Evolutionary conservation across 2,888 invertebrate species (phyloP), one percentile per base, ranked within the genome.

Genomic region (Dynastes maya): DNA sequence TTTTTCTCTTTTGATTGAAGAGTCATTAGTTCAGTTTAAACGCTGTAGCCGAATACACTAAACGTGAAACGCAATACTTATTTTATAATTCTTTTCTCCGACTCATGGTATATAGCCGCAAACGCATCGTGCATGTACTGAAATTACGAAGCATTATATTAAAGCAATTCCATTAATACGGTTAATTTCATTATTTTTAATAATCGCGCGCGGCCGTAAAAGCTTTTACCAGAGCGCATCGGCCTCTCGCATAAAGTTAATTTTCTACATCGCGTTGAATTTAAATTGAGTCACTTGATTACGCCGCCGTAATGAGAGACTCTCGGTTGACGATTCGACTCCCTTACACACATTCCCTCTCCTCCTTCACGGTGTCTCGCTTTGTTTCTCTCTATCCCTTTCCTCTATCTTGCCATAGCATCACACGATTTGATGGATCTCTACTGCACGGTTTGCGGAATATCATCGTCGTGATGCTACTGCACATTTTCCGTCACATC

Each of bases 231-330:
- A 9, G 13, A n/a, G 55, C 71, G 40, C 58, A 72, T 72, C 58
- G 51, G 40, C 61, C 40, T 45, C 40, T 45, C 61, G 11, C 61
- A 45, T 72, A 72, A 58, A 58, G 72, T 72, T 72, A 72, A 72
- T 72, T 72, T 72, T 27, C 72, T 71, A 72, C 72, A 72, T 72
- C 9, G 72, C 72, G 61, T 61, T 72, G 72, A 72, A 72, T 72
- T 72, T 72, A 72, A 72, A 72, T 72, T 61, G 72, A 72, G 71
- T 71, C 71, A 71, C 71, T 71, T 71, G 71, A 71, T 71, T 71
- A 71, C 72, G 72, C 72, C 13, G 72, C 40, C 72, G 72, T 72
- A 61, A 72, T 72, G 72, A 72, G 71, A 71, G 71, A 71, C 71
- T 71, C 71, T 67, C 16, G 58, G 40, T 61, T 72, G 72, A 72